Evolutionary conservation across 2,888 invertebrate genomes (phyloP).

Genomic region (Gymnocheta viridis): DNA sequence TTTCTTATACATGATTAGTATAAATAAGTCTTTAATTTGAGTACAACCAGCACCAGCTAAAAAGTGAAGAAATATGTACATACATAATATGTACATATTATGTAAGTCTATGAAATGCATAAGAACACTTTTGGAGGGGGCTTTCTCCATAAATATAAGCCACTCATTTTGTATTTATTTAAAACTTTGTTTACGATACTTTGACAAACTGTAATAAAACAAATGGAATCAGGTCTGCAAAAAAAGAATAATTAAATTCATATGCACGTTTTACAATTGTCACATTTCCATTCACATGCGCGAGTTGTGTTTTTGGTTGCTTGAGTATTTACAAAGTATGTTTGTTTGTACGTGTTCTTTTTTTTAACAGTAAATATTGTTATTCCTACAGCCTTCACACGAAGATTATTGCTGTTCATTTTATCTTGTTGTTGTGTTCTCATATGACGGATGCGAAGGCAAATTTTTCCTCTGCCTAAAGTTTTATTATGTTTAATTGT

Average conservation of each 20-base stretch:
- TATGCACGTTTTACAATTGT: slow-evolving; percentile 66
- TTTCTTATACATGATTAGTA: too few relatives aligned
- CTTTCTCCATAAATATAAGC: too few relatives aligned
- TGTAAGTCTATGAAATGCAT: too few relatives aligned
- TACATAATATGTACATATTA: too few relatives aligned
- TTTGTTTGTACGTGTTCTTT: background rate
- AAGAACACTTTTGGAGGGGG: too few relatives aligned
- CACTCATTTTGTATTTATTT: too few relatives aligned
- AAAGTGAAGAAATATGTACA: too few relatives aligned
- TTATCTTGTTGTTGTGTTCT: background rate
- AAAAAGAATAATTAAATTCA: slow-evolving; percentile 65
- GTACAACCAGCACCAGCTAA: too few relatives aligned
- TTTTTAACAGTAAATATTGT: slow-evolving; percentile 7
- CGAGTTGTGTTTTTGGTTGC: slow-evolving; percentile 35
- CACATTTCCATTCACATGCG: slow-evolving; percentile 52
- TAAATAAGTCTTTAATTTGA: too few relatives aligned
- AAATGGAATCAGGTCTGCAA: slow-evolving; percentile 22
- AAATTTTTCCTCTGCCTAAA: background rate
- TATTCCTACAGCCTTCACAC: slow-evolving; percentile 1
- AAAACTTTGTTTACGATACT: too few relatives aligned
- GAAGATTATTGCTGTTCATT: slow-evolving; percentile 53
- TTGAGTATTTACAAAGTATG: background rate
- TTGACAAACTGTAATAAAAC: background rate
- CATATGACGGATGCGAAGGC: background rate
- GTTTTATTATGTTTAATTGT: slow-evolving; percentile 30